Base-by-base conservation (phyloP, 2,888 invertebrate species). In the Toxonevra muliebris region DNA sequence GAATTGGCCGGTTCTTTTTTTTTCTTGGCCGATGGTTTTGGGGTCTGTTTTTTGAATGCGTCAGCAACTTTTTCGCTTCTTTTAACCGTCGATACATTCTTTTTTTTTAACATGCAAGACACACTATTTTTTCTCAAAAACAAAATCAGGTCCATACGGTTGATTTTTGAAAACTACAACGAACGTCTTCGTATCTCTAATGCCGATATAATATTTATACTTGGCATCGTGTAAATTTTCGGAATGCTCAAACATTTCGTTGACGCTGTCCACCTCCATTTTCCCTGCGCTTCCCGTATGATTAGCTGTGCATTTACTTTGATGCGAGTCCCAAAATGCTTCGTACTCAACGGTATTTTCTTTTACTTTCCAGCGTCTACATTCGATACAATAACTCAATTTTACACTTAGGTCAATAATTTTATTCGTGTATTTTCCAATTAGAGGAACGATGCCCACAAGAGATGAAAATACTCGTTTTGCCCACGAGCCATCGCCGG, bases 31-130 rank as follows among this genome's bases (percentile, higher is more conserved):
- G 57, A 8, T 52, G n/a, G n/a, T n/a, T n/a, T n/a, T n/a, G n/a
- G n/a, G n/a, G n/a, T n/a, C n/a, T n/a, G n/a, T n/a, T n/a, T n/a
- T n/a, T n/a, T n/a, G n/a, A n/a, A n/a, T n/a, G n/a, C n/a, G n/a
- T n/a, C n/a, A n/a, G n/a, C n/a, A 43, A 13, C 57, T 65, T 61
- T 65, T 64, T 45, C 68, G 19, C 41, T 68, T 68, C 42, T 63
- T 57, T 40, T 42, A 42, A n/a, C 50, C 52, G 17, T 40, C 50
- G 43, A 54, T 40, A 13, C 61, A 68, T 60, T 69, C 61, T 42
- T 55, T 69, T 60, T 61, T 62, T n/a, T 13, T 20, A 10, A 62
- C 62, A 9, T 41, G 43, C n/a, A n/a, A n/a, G n/a, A n/a, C n/a
- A n/a, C n/a, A n/a, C n/a, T n/a, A n/a, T n/a, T n/a, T n/a, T n/a